Conservation (phyloP, 1,140 invertebrate species). For the Saccostrea cuccullata region DNA sequence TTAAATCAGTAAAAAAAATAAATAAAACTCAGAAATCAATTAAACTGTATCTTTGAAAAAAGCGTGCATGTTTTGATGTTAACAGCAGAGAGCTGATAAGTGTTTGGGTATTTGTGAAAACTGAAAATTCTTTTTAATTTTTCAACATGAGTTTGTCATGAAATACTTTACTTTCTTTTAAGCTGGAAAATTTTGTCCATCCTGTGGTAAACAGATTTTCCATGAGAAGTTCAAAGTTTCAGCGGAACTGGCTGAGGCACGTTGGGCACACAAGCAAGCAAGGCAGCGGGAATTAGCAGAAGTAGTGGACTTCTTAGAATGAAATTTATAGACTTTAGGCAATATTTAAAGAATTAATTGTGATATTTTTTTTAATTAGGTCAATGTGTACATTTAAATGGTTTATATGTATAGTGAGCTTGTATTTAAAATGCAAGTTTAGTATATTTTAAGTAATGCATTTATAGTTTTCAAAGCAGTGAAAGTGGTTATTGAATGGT, state of each 20-base stretch:
- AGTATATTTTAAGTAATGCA: background rate
- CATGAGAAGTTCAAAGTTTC: conserved; percentile 88
- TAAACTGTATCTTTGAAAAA: too few species aligned
- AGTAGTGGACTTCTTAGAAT: conserved; percentile 82
- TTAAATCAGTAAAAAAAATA: too few species aligned
- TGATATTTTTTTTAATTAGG: conserved; percentile 11
- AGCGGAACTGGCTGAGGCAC: conserved; percentile 85
- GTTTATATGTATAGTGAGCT: background rate
- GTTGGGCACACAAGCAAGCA: conserved; percentile 89
- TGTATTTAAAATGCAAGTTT: background rate
- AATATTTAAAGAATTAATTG: conserved; percentile 14
- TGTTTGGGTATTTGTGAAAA: too few species aligned
- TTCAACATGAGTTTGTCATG: too few species aligned
- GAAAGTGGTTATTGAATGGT: too few species aligned
- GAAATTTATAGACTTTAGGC: conserved; percentile 38
- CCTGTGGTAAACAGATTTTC: conserved; percentile 84
- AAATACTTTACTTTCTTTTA: conserved; percentile 54
- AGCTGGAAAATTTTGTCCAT: conserved; percentile 84
- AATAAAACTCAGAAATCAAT: too few species aligned
- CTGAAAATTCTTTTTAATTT: too few species aligned
- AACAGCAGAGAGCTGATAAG: too few species aligned
- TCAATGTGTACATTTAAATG: background rate
- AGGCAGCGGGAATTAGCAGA: conserved; percentile 86
- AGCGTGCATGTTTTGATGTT: too few species aligned
- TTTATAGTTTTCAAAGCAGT: background rate